These are phyloP conservation scores for Teleopsis dalmanni DNA, from an alignment of 1,140 invertebrate genomes.

Conservation along the genomic window DNA sequence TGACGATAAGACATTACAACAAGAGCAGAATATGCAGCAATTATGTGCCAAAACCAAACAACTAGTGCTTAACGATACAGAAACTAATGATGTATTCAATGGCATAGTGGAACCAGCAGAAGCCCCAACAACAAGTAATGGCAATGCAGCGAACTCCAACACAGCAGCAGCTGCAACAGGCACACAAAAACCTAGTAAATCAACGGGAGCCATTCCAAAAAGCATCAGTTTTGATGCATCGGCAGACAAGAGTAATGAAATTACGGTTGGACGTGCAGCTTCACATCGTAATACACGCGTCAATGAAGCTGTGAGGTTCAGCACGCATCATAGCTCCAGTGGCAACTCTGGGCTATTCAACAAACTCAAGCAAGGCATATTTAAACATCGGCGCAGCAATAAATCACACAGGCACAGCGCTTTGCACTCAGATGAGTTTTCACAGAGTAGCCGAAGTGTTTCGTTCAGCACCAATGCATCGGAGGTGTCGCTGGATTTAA, in stretches of 20 bases:
- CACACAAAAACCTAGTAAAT: conserved; percentile 49
- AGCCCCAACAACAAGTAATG: not conserved
- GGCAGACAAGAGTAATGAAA: conserved; percentile 56
- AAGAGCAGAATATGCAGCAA: conserved; percentile 7
- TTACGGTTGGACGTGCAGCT: conserved; percentile 4
- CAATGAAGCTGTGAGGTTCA: not conserved
- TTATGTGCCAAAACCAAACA: conserved; percentile 13
- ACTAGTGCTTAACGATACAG: conserved; percentile 18
- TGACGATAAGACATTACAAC: conserved; percentile 15
- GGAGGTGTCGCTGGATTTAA: conserved; percentile 13
- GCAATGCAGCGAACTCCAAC: not conserved
- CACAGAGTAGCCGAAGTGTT: conserved; percentile 18
- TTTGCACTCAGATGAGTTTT: not conserved
- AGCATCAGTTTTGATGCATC: conserved; percentile 89
- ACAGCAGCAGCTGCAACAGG: not conserved
- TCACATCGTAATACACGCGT: conserved; percentile 4
- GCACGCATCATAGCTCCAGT: conserved; percentile 1
- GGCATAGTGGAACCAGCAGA: not conserved
- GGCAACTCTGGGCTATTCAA: conserved; percentile 56
- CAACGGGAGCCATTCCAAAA: conserved; percentile 80
- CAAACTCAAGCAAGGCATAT: conserved; percentile 55
- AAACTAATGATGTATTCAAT: not conserved
- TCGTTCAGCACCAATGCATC: conserved; percentile 31
- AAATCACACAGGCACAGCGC: conserved; percentile 47
- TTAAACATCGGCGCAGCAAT: conserved; percentile 55